Evolutionary conservation across 2,113 vertebrate species (phyloP).

Genomic region (Drymodes brunneopygia): DNA sequence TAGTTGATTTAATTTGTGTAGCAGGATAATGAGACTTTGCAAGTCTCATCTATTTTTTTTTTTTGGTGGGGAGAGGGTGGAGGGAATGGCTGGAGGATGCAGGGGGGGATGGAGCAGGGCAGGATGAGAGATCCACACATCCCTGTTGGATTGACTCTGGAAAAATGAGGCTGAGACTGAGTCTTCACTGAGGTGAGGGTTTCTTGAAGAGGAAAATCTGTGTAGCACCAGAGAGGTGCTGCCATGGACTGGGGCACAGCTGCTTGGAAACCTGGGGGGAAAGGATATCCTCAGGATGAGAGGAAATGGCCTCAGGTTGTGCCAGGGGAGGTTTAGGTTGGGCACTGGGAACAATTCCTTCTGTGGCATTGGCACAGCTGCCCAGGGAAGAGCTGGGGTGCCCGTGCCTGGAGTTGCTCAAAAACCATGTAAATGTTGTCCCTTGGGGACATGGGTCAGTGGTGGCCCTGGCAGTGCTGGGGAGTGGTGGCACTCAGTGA

Average conservation of each 20-base stretch:
- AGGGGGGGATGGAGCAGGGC: background rate
- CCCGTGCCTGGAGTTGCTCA: background rate
- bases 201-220: rapidly evolving
- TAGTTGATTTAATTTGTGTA: conserved; percentile 23
- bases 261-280: background rate
- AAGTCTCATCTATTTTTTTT: background rate
- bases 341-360: background rate
- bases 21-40: conserved; percentile 18
- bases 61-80: background rate
- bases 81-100: background rate
- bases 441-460: background rate
- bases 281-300: background rate
- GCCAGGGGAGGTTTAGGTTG: background rate
- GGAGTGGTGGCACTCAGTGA: background rate
- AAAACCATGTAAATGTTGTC: rapidly evolving
- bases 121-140: background rate
- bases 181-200: background rate
- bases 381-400: background rate
- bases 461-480: background rate
- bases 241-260: background rate
- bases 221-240: background rate
- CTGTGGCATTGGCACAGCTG: background rate
- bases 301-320: background rate
- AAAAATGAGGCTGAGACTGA: background rate
- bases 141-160: background rate